Base-by-base conservation (phyloP, 2,113 vertebrate species). In the Takifugu bimaculatus region DNA sequence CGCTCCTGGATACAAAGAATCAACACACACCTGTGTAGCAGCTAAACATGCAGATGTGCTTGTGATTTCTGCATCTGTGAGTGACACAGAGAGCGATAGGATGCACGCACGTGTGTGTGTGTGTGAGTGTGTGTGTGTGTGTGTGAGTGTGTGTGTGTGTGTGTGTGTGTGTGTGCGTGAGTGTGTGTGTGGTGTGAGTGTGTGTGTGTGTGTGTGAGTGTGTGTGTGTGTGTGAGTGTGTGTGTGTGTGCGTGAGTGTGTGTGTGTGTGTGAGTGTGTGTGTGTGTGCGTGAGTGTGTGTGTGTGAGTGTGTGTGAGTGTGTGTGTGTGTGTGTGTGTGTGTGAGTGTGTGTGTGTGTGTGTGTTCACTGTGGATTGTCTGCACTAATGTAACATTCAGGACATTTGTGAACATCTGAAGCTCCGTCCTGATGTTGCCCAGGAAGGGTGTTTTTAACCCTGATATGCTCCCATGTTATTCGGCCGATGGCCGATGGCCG, bases 401-500 rank as follows among this genome's bases (percentile, higher is more conserved):
- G 6, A 73, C 44, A 58, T 65, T 63, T 75, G 49, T 13, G 27
- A 39, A 73, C 61, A 55, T 28, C 6, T 70, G 54, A 60, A 63
- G 29, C 44, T 64, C 44, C 50, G 43, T 63, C 53, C 71, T 53
- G 26, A 65, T 56, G 69, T 20, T 49, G 43, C 43, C 62, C 39
- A 58, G 57, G 55, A 78, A 27, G 26, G 6, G 56, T 42, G 48
- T n/a, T 47, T 47, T 58, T 57, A 27, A 26, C 58, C 54, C 69
- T 32, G n/a, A 45, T 57, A 42, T 71, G 54, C 74, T 58, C 70
- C 76, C 68, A 83, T 77, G 70, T 77, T 78, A 42, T 79, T 57
- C 74, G 63, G 20, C 20, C 20, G 20, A 35, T 75, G 81, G 67
- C 67, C 45, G 62, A 71, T 83, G 76, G 84, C 65, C 73, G 68